A percentile compares a stretch with the other conserved stretches of the same genome.
Evolutionary conservation across 2,888 invertebrate species (phyloP).

Genomic region (Parnassius glacialis): DNA sequence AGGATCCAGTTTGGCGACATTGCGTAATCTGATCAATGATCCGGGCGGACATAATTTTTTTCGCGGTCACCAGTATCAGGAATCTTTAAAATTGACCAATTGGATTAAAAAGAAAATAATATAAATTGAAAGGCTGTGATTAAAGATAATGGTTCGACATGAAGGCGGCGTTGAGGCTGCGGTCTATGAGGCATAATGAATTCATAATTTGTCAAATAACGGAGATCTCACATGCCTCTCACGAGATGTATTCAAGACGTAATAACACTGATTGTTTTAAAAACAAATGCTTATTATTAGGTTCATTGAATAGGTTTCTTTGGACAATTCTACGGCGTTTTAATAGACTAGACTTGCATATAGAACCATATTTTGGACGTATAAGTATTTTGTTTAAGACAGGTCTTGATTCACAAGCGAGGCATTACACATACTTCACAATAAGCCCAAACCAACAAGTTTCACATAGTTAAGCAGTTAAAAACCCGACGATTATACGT

Average conservation of each 20-base stretch:
- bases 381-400: constrained; percentile 4
- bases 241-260: no score
- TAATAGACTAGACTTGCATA: background rate
- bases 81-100: constrained; percentile 68
- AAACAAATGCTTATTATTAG: no score
- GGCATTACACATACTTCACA: constrained; percentile 60
- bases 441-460: constrained; percentile 64
- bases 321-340: no score
- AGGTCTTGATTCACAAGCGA: constrained; percentile 38
- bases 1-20: constrained; percentile 74
- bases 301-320: no score
- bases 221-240: no score
- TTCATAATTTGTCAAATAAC: constrained; percentile 50
- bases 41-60: constrained; percentile 60
- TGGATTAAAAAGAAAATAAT: constrained; percentile 52
- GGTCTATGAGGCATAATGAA: constrained; percentile 47
- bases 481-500: constrained; percentile 75
- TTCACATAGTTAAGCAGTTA: constrained; percentile 79
- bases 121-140: constrained; percentile 49
- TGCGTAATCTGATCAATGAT: constrained; percentile 77
- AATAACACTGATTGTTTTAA: no score
- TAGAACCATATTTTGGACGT: background rate
- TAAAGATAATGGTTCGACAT: constrained; percentile 46
- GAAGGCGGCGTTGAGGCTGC: constrained; percentile 37
- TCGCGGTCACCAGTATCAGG: constrained; percentile 47